phyloP scores from a whole-genome alignment of 2,888 invertebrate genomes.

The Pseudeuparius sepicola region DNA sequence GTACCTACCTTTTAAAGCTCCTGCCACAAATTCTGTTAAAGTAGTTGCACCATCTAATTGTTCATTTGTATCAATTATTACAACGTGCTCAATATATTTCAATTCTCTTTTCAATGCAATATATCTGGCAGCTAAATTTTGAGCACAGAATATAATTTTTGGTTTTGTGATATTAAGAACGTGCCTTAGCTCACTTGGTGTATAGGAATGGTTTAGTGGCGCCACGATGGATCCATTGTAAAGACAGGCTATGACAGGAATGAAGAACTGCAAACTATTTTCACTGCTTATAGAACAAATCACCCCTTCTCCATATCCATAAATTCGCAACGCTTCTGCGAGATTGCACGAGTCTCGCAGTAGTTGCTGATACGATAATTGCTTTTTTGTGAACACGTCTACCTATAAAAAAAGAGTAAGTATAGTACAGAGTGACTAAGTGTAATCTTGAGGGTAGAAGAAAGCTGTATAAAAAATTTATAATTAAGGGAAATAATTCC shows the following conservation, averaged over 20 bases:
- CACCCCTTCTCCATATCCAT: not conserved
- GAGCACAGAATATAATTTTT: constrained; percentile 8
- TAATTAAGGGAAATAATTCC: too few species aligned
- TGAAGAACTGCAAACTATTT: constrained; percentile 16
- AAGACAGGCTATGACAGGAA: constrained; percentile 13
- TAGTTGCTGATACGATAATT: too few species aligned
- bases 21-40: constrained; percentile 1
- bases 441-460: too few species aligned
- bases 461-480: too few species aligned
- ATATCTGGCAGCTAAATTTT: constrained; percentile 8
- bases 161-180: constrained; percentile 13
- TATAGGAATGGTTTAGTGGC: constrained; percentile 16
- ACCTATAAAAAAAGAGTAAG: too few species aligned
- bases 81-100: not conserved
- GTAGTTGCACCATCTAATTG: not conserved
- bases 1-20: too few species aligned
- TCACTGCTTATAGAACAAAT: constrained; percentile 15
- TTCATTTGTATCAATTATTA: not conserved
- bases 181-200: constrained; percentile 14
- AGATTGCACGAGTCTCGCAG: constrained; percentile 2
- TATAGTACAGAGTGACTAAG: too few species aligned
- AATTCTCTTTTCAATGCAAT: constrained; percentile 10
- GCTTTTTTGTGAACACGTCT: too few species aligned
- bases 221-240: constrained; percentile 15
- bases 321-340: not conserved